phyloP scores from a whole-genome alignment of 2,888 invertebrate species.

The Drosophila cognata region DNA sequence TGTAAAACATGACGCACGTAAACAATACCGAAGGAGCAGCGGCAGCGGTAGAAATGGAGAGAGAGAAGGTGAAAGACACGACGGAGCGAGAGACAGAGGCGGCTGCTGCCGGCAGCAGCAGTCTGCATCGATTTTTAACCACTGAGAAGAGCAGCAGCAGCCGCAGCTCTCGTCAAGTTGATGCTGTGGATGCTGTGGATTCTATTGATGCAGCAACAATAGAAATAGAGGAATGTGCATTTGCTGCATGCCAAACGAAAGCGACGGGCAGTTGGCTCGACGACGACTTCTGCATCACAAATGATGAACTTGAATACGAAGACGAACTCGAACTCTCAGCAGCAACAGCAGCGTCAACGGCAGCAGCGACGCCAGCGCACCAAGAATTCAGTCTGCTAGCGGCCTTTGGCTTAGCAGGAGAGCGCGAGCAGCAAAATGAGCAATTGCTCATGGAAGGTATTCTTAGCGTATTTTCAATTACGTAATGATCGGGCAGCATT shows the following conservation, averaged over 20 bases:
- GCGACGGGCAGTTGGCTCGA: constrained; percentile 51
- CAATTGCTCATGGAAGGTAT: constrained; percentile 84
- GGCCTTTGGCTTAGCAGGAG: constrained; percentile 32
- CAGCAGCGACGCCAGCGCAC: constrained; percentile 36
- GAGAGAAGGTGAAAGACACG: constrained; percentile 12
- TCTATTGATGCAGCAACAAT: neutral
- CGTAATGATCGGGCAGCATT: constrained; percentile 43
- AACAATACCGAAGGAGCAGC: constrained; percentile 56
- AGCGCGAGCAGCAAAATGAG: constrained; percentile 74
- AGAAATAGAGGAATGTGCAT: constrained; percentile 62
- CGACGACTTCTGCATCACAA: constrained; percentile 63
- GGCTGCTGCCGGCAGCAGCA: constrained; percentile 48
- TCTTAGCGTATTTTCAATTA: constrained; percentile 23
- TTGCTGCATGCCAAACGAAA: constrained; percentile 59
- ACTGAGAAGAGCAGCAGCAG: constrained; percentile 22
- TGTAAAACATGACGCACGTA: constrained; percentile 69
- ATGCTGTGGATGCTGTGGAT: constrained; percentile 46
- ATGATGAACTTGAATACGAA: constrained; percentile 79
- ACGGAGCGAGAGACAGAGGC: constrained; percentile 32
- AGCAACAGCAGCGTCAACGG: constrained; percentile 22
- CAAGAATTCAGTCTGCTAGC: constrained; percentile 25
- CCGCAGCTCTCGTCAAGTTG: constrained; percentile 22
- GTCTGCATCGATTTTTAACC: constrained; percentile 68
- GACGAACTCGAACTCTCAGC: constrained; percentile 68
- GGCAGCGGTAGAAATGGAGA: constrained; percentile 22